A percentile compares a stretch with the other conserved stretches of the same genome.
phyloP scores from a whole-genome alignment of 2,113 vertebrate genomes.

The Calonectris borealis region DNA sequence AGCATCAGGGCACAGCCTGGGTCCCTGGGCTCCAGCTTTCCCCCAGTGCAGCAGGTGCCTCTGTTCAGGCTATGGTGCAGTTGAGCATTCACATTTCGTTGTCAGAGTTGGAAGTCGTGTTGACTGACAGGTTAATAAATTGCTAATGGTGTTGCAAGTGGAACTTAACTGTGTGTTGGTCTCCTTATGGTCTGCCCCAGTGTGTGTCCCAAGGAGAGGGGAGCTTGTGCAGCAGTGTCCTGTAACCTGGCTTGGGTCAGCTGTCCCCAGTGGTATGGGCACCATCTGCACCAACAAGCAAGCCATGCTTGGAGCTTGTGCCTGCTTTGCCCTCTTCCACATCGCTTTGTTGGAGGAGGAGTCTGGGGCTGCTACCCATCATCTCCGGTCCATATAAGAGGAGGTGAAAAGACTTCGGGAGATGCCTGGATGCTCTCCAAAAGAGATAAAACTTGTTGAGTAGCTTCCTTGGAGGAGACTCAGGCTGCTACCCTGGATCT shows the following conservation, averaged over 20 bases:
- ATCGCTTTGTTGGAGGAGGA: too few species aligned
- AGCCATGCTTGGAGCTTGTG: neutral
- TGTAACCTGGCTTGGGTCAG: neutral
- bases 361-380: too few species aligned
- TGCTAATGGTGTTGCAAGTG: neutral
- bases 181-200: neutral
- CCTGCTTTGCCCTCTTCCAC: neutral
- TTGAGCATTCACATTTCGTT: neutral
- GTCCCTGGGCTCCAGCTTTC: neutral
- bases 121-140: conserved; percentile 20
- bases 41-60: neutral
- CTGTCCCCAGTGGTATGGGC: neutral
- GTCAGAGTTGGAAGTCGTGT: neutral
- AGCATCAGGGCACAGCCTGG: neutral
- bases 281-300: neutral
- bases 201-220: neutral
- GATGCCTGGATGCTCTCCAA: too few species aligned
- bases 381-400: too few species aligned
- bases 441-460: too few species aligned
- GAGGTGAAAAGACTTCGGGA: too few species aligned
- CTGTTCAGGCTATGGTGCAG: neutral
- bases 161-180: neutral
- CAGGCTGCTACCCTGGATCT: too few species aligned
- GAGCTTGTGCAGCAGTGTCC: neutral
- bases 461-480: too few species aligned